Evolutionary conservation across 2,888 invertebrate genomes (phyloP).

Genomic region (Epirrhoe alternata): DNA sequence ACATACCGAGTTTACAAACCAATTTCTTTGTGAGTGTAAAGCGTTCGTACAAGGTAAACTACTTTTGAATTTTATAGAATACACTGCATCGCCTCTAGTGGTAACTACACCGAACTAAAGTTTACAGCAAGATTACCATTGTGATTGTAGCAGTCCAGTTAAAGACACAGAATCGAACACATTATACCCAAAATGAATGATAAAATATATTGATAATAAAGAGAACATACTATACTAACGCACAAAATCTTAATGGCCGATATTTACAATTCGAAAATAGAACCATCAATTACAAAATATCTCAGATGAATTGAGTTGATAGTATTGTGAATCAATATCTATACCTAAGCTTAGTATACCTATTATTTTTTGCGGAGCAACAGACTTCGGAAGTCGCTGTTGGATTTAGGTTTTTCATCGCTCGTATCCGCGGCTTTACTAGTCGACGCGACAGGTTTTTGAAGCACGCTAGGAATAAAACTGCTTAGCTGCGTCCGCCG

Average conservation of each 20-base stretch:
- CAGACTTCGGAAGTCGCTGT: conserved; percentile 84
- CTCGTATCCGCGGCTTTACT: conserved; percentile 54
- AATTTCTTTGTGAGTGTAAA: too few species aligned
- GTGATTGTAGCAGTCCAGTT: too few species aligned
- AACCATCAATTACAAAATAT: neutral
- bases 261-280: neutral
- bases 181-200: neutral
- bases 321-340: neutral
- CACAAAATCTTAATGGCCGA: neutral
- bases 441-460: conserved; percentile 63
- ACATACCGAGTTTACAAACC: too few species aligned
- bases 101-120: too few species aligned
- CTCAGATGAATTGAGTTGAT: neutral
- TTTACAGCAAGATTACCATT: too few species aligned
- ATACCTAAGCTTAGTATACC: neutral
- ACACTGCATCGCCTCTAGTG: too few species aligned
- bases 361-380: conserved; percentile 64
- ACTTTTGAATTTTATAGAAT: too few species aligned
- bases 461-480: conserved; percentile 77
- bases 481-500: conserved; percentile 78
- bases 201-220: neutral
- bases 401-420: conserved; percentile 52
- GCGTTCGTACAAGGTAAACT: too few species aligned
- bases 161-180: too few species aligned
- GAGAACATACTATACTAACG: neutral